A percentile compares a stretch with the other conserved stretches of the same genome.
phyloP scores from a whole-genome alignment of 2,797 vertebrate genomes.

The Passerculus sandwichensis region DNA sequence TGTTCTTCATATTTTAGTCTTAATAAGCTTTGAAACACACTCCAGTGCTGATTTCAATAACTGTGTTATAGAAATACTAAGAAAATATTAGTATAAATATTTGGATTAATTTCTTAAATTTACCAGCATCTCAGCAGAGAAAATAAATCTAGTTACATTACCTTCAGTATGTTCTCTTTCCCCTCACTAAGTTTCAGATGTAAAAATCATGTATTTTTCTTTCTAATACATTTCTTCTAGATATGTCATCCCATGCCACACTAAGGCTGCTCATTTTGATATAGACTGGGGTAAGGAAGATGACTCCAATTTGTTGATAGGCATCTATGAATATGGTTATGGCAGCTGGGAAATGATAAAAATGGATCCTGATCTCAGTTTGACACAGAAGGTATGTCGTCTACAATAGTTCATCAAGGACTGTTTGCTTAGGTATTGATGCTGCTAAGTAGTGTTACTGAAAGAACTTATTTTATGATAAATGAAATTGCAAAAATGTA shows the following conservation, averaged over 20 bases:
- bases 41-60: not conserved
- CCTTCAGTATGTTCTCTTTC: not conserved
- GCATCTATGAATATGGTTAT: constrained; percentile 98
- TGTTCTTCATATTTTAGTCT: not conserved
- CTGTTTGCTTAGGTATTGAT: not conserved
- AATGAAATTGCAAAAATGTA: not conserved
- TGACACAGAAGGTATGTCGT: constrained; percentile 91
- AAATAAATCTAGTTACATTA: not conserved
- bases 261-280: constrained; percentile 97
- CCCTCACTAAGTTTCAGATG: not conserved
- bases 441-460: not conserved
- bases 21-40: not conserved
- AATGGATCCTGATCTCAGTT: constrained; percentile 98
- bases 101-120: not conserved
- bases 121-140: not conserved
- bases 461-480: not conserved
- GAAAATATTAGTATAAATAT: not conserved
- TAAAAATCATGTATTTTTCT: not conserved
- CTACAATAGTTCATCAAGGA: not conserved
- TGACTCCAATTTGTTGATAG: constrained; percentile 95
- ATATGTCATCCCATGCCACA: constrained; percentile 94
- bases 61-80: not conserved
- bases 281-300: constrained; percentile 96
- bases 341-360: constrained; percentile 99
- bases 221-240: constrained; percentile 72